Conservation (phyloP, 2,113 vertebrate genomes). For the Athene cunicularia region DNA sequence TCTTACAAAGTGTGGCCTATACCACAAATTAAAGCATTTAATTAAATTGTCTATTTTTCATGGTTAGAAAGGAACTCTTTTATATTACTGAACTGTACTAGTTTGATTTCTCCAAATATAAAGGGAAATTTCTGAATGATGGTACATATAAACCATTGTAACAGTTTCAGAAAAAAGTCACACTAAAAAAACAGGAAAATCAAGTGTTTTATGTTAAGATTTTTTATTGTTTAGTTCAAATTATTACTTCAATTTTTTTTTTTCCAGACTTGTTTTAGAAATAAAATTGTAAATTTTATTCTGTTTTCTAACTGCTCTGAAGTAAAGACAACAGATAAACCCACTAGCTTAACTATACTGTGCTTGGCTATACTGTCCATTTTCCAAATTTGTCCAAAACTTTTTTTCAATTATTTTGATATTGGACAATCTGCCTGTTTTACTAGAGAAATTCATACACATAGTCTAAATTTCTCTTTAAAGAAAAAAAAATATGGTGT, state of each 20-base stretch:
- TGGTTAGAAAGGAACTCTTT: not conserved
- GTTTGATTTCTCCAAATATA: not conserved
- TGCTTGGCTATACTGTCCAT: not conserved
- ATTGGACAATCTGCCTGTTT: not conserved
- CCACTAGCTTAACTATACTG: not conserved
- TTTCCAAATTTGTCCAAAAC: not conserved
- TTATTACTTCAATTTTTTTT: not conserved
- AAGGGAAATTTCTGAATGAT: not conserved
- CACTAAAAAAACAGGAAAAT: not conserved
- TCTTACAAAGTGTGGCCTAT: not conserved
- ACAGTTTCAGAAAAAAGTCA: not conserved
- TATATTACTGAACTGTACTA: not conserved
- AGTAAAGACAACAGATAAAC: not conserved
- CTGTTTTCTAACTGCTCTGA: not conserved
- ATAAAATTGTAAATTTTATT: not conserved
- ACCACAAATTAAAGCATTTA: not conserved
- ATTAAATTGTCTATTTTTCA: not conserved
- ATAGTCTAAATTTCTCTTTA: not conserved
- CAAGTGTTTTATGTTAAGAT: not conserved
- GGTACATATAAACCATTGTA: not conserved
- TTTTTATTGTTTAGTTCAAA: not conserved
- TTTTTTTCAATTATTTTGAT: not conserved
- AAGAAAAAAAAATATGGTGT: not conserved
- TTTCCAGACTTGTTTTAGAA: rapidly evolving
- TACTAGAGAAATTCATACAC: not conserved